phyloP scores from a whole-genome alignment of 2,113 vertebrate species.

The Tenrec ecaudatus region DNA sequence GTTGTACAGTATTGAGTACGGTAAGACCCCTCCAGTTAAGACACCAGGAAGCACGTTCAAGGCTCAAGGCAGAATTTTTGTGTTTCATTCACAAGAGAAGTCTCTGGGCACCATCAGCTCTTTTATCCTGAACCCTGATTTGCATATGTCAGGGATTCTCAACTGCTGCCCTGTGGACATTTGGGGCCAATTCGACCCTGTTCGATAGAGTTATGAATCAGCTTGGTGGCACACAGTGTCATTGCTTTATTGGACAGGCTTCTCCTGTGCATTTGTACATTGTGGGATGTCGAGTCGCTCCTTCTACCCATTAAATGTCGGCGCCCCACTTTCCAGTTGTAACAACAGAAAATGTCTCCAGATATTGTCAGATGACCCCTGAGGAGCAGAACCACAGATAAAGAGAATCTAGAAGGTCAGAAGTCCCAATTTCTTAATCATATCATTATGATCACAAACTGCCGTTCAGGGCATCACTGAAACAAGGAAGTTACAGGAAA shows the following conservation, averaged over 20 bases:
- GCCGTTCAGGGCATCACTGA: neutral
- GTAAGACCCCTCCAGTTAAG: neutral
- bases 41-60: too few species aligned
- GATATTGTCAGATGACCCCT: neutral
- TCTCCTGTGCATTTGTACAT: neutral
- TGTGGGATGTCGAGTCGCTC: neutral
- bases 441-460: neutral
- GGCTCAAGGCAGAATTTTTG: neutral
- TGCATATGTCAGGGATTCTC: neutral
- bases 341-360: conserved; percentile 18
- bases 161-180: neutral
- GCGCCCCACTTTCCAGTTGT: neutral
- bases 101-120: too few species aligned
- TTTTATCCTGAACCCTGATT: neutral
- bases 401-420: neutral
- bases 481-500: neutral
- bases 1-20: too few species aligned
- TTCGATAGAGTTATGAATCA: too few species aligned
- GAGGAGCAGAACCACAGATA: neutral
- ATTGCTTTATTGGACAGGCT: neutral
- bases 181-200: neutral
- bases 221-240: neutral
- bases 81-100: neutral
- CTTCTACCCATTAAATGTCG: neutral
- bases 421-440: neutral